Percentiles rank a stretch among this genome's conserved stretches.
Conservation (phyloP, 2,797 vertebrate species). For the Muscicapa comitata region DNA sequence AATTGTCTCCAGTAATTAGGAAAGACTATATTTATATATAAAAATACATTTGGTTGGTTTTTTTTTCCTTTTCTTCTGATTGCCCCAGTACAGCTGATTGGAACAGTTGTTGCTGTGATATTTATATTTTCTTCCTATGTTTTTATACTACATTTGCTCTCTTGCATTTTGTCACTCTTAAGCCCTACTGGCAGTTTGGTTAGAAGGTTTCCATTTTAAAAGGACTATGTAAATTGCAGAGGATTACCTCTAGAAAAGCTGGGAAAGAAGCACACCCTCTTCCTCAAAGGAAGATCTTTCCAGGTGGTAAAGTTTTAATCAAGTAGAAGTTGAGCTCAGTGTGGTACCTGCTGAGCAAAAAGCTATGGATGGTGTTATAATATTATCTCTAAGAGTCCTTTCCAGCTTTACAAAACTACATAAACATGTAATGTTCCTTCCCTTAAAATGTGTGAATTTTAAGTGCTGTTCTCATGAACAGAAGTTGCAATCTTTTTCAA, state of each 20-base stretch:
- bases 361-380: not conserved
- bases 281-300: not conserved
- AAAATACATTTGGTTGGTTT: not conserved
- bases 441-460: not conserved
- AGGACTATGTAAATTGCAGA: not conserved
- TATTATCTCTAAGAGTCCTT: not conserved
- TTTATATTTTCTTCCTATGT: accelerated
- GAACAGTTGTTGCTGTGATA: not conserved
- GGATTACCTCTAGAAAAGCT: not conserved
- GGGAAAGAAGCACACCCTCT: not conserved
- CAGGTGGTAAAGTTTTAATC: not conserved
- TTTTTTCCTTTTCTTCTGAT: not conserved
- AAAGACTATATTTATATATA: not conserved
- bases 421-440: not conserved
- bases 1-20: not conserved
- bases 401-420: not conserved
- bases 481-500: not conserved
- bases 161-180: not conserved
- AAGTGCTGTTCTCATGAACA: not conserved
- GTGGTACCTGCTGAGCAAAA: not conserved
- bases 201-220: not conserved
- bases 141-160: not conserved
- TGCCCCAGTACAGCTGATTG: not conserved
- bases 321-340: not conserved
- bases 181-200: not conserved